Conservation (phyloP, 2,113 vertebrate genomes). For the Pao palembangensis region DNA sequence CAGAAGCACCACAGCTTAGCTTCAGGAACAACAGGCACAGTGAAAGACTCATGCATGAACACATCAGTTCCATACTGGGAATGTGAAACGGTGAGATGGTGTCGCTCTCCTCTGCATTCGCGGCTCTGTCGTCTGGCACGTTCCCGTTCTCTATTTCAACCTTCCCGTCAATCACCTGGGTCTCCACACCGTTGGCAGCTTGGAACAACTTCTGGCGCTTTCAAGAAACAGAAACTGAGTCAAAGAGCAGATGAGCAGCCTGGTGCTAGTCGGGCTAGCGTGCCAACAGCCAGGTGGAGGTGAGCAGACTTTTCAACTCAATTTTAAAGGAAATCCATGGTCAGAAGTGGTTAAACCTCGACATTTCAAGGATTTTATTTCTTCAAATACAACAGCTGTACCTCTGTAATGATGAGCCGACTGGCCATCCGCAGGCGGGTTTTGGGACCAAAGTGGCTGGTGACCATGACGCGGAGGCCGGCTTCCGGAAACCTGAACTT, state of each 20-base stretch:
- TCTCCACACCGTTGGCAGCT: constrained; percentile 82
- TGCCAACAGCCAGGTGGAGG: too few relatives aligned
- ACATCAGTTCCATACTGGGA: constrained; percentile 45
- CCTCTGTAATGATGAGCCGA: constrained; percentile 95
- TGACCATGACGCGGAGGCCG: constrained; percentile 92
- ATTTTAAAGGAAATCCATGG: too few relatives aligned
- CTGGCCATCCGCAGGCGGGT: constrained; percentile 96
- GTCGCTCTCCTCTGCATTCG: constrained; percentile 70
- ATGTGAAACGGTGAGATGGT: constrained; percentile 83
- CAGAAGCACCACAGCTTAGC: too few relatives aligned
- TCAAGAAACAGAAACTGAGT: constrained; percentile 63
- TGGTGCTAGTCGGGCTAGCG: neutral
- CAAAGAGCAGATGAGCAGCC: constrained; percentile 30
- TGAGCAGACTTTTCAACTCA: too few relatives aligned
- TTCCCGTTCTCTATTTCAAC: constrained; percentile 90
- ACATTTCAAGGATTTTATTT: neutral
- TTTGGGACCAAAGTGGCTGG: constrained; percentile 93
- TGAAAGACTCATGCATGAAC: neutral
- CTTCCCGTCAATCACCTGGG: constrained; percentile 83
- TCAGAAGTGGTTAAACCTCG: too few relatives aligned
- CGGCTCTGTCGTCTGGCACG: constrained; percentile 83
- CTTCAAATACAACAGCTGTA: constrained; percentile 40
- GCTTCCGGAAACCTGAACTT: constrained; percentile 94
- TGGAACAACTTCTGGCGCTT: constrained; percentile 94
- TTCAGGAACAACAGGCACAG: too few relatives aligned